Base-by-base conservation (phyloP, 2,797 vertebrate genomes). In the Diplodus puntazzo region DNA sequence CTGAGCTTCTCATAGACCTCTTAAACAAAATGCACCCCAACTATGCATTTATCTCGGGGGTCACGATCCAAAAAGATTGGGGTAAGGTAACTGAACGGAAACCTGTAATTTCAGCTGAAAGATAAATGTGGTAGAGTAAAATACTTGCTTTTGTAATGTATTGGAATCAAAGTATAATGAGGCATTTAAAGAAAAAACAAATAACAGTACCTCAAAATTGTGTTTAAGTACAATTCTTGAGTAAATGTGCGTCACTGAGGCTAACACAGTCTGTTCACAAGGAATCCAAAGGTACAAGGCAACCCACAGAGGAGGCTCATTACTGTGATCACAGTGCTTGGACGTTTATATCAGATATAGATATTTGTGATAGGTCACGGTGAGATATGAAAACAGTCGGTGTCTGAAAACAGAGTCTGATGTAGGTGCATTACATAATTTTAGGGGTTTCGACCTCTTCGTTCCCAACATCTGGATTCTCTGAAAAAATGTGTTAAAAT, bases 291-390 rank as follows among this genome's bases (percentile, higher is more conserved):
- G 20, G 63, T 84, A 80, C 64, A 62, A 61, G 42, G 39, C 63
- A 69, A 74, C 59, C 25, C 53, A 43, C 54, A 70, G 67, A 69
- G 71, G 60, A 69, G 55, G 48, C 45, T 74, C 57, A 86, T 83
- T 81, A 84, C 80, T 69, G 66, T 79, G 34, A 86, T 89, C 80
- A 77, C 67, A 62, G 48, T 49, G 54, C 62, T 83, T 63, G 45
- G 75, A 63, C 66, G 58, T 83, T 71, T 64, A 45, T 60, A 73
- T 67, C 64, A 59, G 89, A 87, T 69, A 80, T 61, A 77, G 53
- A 81, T 72, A 46, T 60, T 73, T 27, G 34, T 62, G 59, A 73
- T 73, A 59, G 53, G 60, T 62, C 60, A 57, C 23, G 23, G 53
- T 58, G 27, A 54, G 73, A 52, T 54, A 27, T 70, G 21, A 82